Conservation (phyloP, 2,113 vertebrate species). For the Pelmatolapia mariae region DNA sequence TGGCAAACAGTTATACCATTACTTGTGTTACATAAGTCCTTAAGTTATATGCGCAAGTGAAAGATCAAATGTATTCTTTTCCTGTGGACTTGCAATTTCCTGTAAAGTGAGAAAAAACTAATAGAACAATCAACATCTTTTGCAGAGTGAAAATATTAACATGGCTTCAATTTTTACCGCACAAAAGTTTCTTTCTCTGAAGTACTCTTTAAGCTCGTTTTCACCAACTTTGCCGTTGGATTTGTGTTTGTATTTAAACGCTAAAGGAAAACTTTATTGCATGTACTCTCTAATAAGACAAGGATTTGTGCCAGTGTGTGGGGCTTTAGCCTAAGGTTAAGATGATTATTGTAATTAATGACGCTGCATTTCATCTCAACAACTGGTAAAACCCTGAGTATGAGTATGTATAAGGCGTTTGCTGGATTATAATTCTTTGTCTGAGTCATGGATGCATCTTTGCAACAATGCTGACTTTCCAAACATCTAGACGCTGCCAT, state of each 20-base stretch:
- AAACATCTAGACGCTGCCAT: background rate
- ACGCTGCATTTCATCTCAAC: background rate
- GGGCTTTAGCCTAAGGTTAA: background rate
- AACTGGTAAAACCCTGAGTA: background rate
- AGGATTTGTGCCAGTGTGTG: background rate
- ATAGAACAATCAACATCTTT: background rate
- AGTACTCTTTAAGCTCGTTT: background rate
- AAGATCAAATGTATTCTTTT: background rate
- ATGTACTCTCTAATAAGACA: background rate
- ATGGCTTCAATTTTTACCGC: background rate
- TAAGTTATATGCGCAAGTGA: background rate
- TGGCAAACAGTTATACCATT: background rate
- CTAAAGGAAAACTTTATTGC: background rate
- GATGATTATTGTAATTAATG: background rate
- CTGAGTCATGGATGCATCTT: constrained; percentile 12
- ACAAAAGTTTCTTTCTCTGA: background rate
- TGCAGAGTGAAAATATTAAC: background rate
- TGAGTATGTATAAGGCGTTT: background rate
- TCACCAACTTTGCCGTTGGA: background rate
- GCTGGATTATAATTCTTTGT: constrained; percentile 19
- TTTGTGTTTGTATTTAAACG: background rate
- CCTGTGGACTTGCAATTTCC: background rate
- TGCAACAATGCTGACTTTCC: constrained; percentile 21
- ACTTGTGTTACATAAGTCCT: background rate
- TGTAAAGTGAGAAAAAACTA: background rate